A percentile compares a stretch with the other conserved stretches of the same genome.
These are phyloP conservation scores for Drosophila elegans DNA, from an alignment of 1,140 invertebrate species.

Conservation along the genomic window DNA sequence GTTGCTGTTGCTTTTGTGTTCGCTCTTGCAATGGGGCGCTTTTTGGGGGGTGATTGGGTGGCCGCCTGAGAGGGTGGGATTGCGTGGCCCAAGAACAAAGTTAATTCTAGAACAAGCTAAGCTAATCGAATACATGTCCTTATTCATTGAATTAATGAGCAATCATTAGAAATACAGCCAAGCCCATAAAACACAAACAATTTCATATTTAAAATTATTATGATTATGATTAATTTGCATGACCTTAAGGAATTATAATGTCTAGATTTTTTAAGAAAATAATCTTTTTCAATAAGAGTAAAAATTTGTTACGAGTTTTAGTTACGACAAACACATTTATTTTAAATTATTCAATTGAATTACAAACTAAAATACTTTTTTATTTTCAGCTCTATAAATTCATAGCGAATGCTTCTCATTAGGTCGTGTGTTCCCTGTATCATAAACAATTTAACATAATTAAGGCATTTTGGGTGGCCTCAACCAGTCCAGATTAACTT, in stretches of 20 bases:
- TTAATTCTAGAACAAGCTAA: conserved; percentile 18
- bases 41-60: neutral
- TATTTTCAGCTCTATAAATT: too few species aligned
- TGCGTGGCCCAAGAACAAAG: conserved; percentile 1
- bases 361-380: too few species aligned
- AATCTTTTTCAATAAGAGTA: too few species aligned
- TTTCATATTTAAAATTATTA: too few species aligned
- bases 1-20: conserved; percentile 30
- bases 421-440: neutral
- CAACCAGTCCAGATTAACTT: conserved; percentile 16
- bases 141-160: neutral
- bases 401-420: neutral
- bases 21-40: conserved; percentile 2
- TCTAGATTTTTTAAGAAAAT: too few species aligned
- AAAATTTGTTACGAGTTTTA: too few species aligned
- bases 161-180: neutral
- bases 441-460: conserved; percentile 19
- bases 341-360: too few species aligned
- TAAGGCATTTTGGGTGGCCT: conserved; percentile 7
- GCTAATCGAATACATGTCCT: conserved; percentile 3
- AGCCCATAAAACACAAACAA: neutral
- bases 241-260: too few species aligned
- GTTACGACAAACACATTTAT: too few species aligned
- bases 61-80: neutral
- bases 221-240: too few species aligned